Evolutionary conservation across 2,113 vertebrate species (phyloP).

Genomic region (Nyctibius bracteatus): DNA sequence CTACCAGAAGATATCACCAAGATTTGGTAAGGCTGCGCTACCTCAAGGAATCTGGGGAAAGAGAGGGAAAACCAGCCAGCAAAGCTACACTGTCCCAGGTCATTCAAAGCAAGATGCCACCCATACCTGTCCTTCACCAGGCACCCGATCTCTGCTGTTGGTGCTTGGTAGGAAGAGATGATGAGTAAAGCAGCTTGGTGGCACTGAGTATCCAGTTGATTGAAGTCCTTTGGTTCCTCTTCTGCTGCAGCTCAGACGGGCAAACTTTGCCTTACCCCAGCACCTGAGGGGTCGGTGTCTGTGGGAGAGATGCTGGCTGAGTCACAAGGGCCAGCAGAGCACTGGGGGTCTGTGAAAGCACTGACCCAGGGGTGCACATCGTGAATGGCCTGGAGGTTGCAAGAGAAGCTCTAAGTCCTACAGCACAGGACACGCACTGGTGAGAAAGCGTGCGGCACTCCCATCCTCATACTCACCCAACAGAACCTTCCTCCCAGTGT

Average conservation of each 20-base stretch:
- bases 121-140: not conserved
- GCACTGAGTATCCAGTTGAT: not conserved
- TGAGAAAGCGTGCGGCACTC: accelerated
- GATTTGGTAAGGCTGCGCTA: not conserved
- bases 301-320: not conserved
- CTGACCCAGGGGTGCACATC: not conserved
- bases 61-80: not conserved
- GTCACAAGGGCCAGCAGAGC: not conserved
- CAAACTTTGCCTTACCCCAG: not conserved
- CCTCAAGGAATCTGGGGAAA: not conserved
- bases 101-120: not conserved
- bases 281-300: not conserved
- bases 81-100: not conserved
- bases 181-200: not conserved
- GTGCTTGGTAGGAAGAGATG: not conserved
- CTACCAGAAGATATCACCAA: not conserved
- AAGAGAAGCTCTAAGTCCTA: not conserved
- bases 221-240: not conserved
- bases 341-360: not conserved
- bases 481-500: accelerated
- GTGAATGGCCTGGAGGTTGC: not conserved
- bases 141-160: not conserved
- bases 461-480: accelerated
- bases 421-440: accelerated
- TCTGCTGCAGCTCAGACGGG: not conserved